Evolutionary conservation across 1,140 invertebrate species (phyloP).

Genomic region (Lineus longissimus): DNA sequence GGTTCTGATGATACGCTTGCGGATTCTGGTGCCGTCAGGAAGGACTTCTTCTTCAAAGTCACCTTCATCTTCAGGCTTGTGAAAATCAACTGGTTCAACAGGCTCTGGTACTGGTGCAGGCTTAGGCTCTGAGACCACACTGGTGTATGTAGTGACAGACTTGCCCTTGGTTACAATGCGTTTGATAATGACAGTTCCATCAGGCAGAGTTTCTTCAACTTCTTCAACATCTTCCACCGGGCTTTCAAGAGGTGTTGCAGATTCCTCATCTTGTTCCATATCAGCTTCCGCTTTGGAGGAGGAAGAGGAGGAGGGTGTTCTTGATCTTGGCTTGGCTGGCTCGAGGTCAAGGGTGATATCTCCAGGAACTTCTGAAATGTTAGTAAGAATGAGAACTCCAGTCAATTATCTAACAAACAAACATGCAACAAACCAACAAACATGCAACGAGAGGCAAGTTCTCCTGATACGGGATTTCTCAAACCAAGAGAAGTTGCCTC

Average conservation of each 20-base stretch:
- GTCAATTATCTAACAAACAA: too few relatives aligned
- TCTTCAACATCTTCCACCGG: slow-evolving; percentile 16
- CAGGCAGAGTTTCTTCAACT: slow-evolving; percentile 35
- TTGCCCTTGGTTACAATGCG: not conserved
- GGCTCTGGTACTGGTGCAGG: slow-evolving; percentile 18
- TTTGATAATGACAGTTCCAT: slow-evolving; percentile 36
- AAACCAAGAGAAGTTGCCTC: too few relatives aligned
- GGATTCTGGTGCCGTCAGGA: slow-evolving; percentile 38
- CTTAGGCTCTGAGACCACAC: not conserved
- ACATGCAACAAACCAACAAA: too few relatives aligned
- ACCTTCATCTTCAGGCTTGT: slow-evolving; percentile 15
- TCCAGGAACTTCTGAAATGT: too few relatives aligned
- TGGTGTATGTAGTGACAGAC: not conserved
- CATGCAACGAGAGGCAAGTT: too few relatives aligned
- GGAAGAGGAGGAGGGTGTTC: too few relatives aligned
- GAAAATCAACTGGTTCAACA: slow-evolving; percentile 28
- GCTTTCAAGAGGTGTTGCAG: not conserved
- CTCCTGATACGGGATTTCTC: too few relatives aligned
- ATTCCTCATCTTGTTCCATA: too few relatives aligned
- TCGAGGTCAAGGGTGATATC: too few relatives aligned
- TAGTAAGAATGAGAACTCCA: too few relatives aligned
- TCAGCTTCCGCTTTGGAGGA: too few relatives aligned
- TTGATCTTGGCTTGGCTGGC: too few relatives aligned
- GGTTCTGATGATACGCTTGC: slow-evolving; percentile 24
- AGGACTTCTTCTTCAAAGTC: slow-evolving; percentile 27